phyloP scores from a whole-genome alignment of 2,113 vertebrate genomes.

The Gymnogyps californianus region DNA sequence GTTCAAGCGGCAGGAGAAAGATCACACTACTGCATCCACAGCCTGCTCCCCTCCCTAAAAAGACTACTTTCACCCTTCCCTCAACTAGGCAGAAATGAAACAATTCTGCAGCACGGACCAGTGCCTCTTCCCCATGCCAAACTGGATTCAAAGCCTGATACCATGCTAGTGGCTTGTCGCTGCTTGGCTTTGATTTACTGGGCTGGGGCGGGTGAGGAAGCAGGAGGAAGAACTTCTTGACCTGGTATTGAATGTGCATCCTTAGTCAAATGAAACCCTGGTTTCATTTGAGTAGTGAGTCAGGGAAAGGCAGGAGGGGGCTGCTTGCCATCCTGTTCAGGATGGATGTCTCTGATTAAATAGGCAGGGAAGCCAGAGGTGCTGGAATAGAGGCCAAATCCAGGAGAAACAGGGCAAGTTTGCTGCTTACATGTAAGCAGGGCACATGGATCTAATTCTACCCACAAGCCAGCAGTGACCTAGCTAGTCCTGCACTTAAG shows the following conservation, averaged over 20 bases:
- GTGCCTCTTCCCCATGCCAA: not conserved
- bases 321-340: not conserved
- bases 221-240: not conserved
- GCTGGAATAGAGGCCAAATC: not conserved
- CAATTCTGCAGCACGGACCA: not conserved
- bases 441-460: not conserved
- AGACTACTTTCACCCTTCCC: not conserved
- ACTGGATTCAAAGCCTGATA: not conserved
- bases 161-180: not conserved
- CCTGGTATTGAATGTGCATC: not conserved
- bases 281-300: not conserved
- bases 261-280: not conserved
- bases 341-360: not conserved
- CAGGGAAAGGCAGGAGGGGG: not conserved
- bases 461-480: not conserved
- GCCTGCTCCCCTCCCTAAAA: not conserved
- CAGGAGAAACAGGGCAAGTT: not conserved
- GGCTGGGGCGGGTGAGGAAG: not conserved
- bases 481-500: not conserved
- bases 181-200: not conserved
- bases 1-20: rapidly evolving
- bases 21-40: not conserved
- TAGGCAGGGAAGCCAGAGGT: not conserved
- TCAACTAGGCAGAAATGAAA: not conserved
- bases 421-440: not conserved